Base-by-base conservation (phyloP, 2,797 vertebrate species). In the Nyctibius grandis region DNA sequence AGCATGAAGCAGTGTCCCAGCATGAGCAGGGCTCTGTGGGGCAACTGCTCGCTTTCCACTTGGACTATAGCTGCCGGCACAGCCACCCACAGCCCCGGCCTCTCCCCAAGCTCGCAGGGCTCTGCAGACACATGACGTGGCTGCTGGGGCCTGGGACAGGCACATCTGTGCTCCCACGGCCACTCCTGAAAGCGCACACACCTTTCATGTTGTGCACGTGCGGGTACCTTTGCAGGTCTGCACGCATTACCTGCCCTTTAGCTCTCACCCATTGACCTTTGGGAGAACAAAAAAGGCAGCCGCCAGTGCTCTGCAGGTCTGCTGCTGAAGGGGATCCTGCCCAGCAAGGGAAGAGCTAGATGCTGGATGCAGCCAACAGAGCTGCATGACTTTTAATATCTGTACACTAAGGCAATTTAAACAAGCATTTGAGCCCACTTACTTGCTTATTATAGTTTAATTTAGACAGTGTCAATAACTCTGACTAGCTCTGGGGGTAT, bases 401-500 rank as follows among this genome's bases (percentile, higher is more conserved):
- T 59, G 76, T 40, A 54, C 1, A 2, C 40, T 65, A 65, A 63
- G 68, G 74, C 88, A 65, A 81, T 84, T 91, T 57, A 63, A 84
- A 59, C 25, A 51, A 84, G 70, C 47, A 25, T 65, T 92, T 88
- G 85, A 93, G 85, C 79, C 89, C 63, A 61, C 77, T 93, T 81
- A 61, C 79, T 95, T 79, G 81, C 81, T 93, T 89, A 87, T 91
- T 94, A 87, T 60, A 73, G 91, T 63, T 94, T 87, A 95, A 87
- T 92, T 95, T 91, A 95, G 94, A 88, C 91, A 85, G 72, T 72
- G 85, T 85, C 95, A 93, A 85, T 93, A 96, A 89, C 85, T 94
- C 73, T 91, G 84, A 91, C 82, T 96, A 88, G 81, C 89, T 92
- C 89, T 80, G 64, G 77, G 89, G 68, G 53, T 93, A 88, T 92